Conservation (phyloP, 1,140 invertebrate species). For the Neocloeon triangulifer region DNA sequence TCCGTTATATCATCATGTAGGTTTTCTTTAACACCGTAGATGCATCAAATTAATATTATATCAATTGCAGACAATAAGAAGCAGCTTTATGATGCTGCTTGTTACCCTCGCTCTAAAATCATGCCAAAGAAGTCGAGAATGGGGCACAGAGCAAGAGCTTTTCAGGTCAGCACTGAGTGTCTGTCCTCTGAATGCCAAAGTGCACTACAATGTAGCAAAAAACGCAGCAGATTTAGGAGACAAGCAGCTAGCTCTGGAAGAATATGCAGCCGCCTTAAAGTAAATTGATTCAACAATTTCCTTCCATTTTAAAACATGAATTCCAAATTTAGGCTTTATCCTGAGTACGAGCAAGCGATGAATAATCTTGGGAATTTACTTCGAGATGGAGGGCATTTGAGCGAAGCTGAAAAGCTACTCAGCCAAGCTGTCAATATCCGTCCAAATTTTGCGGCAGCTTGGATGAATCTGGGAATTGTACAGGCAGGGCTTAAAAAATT, state of each 20-base stretch:
- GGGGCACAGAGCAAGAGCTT: slow-evolving; percentile 49
- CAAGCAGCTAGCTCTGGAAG: slow-evolving; percentile 32
- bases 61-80: slow-evolving; percentile 10
- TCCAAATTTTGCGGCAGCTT: slow-evolving; percentile 75
- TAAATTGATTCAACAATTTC: slow-evolving; percentile 21
- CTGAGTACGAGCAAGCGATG: slow-evolving; percentile 86
- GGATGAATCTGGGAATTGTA: slow-evolving; percentile 95
- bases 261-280: slow-evolving; percentile 59
- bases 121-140: slow-evolving; percentile 47
- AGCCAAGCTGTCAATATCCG: slow-evolving; percentile 45
- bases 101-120: slow-evolving; percentile 34
- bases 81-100: slow-evolving; percentile 19
- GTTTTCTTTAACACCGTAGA: slow-evolving; percentile 7
- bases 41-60: slow-evolving; percentile 8
- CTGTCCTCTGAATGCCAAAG: slow-evolving; percentile 79
- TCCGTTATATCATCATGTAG: slow-evolving; percentile 13
- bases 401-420: slow-evolving; percentile 55
- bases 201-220: slow-evolving; percentile 91
- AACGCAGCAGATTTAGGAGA: slow-evolving; percentile 53
- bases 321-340: slow-evolving; percentile 37
- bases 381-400: slow-evolving; percentile 45
- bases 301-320: slow-evolving; percentile 1
- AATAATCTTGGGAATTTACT: slow-evolving; percentile 91
- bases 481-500: slow-evolving; percentile 48
- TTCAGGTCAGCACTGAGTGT: slow-evolving; percentile 48